Evolutionary conservation across 1,140 invertebrate species (phyloP), one percentile per base, ranked within the genome.

Genomic region (Drosophila kohkoa): DNA sequence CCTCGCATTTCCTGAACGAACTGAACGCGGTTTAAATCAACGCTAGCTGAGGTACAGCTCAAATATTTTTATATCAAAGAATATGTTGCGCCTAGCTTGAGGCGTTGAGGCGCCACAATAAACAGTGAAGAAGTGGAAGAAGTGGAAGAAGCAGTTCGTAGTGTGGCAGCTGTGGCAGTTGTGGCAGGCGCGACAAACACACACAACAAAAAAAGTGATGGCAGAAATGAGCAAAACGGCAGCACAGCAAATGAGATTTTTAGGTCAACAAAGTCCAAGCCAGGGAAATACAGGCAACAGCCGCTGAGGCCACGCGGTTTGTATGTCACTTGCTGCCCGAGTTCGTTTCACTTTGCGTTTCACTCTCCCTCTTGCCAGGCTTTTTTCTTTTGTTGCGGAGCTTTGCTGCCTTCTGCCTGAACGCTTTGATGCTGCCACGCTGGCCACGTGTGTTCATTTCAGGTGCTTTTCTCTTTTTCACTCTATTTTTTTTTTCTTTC

Each of bases 251-350:
- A 90, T 90, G 81, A 90, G 86, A 90, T 90, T 90, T 90, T 90
- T 90, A 90, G 86, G 86, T 90, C 86, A 90, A 90, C 86, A 90
- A 73, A 90, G 85, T 90, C 78, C 75, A 77, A 82, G 66, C 70
- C 67, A 60, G 73, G 68, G 70, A 57, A 55, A 55, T 10, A 38
- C 73, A 64, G 49, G 60, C 72, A 3, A 3, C 73, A 64, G 49
- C 55, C 72, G 52, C 38, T 30, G n/a, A 28, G 30, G 51, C 77
- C 48, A 62, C 62, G 75, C 71, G 51, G 70, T 83, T 80, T 89
- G 45, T 89, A 32, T 89, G 83, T 88, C 85, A 83, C 74, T 75
- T 75, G 68, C 67, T 79, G 66, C 83, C 57, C 68, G 72, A 45
- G 49, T 45, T 43, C 35, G 20, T 64, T 52, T 52, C 20, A 38